A percentile compares a stretch with the other conserved stretches of the same genome.
Evolutionary conservation across 2,113 vertebrate species (phyloP).

Genomic region (Polypterus senegalus): DNA sequence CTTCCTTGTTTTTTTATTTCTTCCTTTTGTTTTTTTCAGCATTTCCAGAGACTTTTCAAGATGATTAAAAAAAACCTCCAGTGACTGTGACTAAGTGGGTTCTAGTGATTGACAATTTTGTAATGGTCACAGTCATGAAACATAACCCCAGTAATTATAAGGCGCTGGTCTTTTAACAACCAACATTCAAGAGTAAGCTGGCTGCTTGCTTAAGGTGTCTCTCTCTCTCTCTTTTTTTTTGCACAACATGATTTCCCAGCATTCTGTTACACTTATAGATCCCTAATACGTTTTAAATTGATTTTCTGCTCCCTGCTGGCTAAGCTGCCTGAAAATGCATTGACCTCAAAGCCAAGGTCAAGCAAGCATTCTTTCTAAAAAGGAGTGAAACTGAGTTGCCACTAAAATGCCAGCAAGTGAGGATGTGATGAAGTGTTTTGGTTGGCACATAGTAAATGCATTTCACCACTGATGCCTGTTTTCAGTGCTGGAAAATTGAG

Average conservation of each 20-base stretch:
- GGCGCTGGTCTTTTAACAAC: neutral
- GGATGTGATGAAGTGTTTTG: too few relatives aligned
- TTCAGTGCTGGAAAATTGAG: too few relatives aligned
- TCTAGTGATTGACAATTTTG: too few relatives aligned
- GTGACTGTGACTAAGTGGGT: too few relatives aligned
- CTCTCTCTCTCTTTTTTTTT: conserved; percentile 28
- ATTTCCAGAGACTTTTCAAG: too few relatives aligned
- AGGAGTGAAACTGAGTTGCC: neutral
- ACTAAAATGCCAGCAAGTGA: too few relatives aligned
- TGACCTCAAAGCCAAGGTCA: conserved; percentile 59
- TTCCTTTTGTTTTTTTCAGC: too few relatives aligned
- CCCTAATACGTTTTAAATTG: conserved; percentile 43
- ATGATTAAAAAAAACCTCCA: too few relatives aligned
- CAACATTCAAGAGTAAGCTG: conserved; percentile 16
- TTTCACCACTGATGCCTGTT: too few relatives aligned
- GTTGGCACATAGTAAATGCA: too few relatives aligned
- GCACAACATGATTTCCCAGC: conserved; percentile 38
- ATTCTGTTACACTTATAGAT: conserved; percentile 39
- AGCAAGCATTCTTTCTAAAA: conserved; percentile 30
- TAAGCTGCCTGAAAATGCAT: conserved; percentile 41
- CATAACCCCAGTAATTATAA: neutral
- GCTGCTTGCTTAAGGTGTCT: conserved; percentile 21
- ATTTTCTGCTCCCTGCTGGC: conserved; percentile 56
- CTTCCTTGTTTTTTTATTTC: too few relatives aligned
- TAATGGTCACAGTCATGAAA: too few relatives aligned